Conservation (phyloP, 2,888 invertebrate species). For the Digitonthophagus gazella region DNA sequence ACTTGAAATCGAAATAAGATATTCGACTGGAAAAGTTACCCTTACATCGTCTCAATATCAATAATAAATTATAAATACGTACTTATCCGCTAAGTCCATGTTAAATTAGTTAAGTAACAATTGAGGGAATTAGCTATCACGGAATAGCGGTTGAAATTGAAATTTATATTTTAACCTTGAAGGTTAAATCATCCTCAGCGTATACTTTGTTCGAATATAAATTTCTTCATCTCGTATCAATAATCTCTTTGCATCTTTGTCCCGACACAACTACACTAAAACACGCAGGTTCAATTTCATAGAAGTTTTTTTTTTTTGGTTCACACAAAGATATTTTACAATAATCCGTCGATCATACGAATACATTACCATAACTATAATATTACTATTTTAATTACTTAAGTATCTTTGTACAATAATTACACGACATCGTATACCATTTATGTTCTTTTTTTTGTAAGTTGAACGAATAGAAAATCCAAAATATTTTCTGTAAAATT, state of each 20-base stretch:
- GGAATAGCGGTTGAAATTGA: constrained; percentile 1
- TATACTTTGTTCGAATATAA: constrained; percentile 26
- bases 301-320: background rate
- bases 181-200: too few relatives aligned
- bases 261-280: constrained; percentile 16
- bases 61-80: constrained; percentile 27
- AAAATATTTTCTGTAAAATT: too few relatives aligned
- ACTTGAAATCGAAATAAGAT: constrained; percentile 24
- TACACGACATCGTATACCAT: constrained; percentile 42
- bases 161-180: constrained; percentile 20
- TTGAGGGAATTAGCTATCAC: constrained; percentile 10
- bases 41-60: constrained; percentile 11
- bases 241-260: constrained; percentile 10
- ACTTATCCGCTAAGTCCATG: constrained; percentile 29
- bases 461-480: too few relatives aligned
- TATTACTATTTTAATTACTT: constrained; percentile 6
- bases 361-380: background rate
- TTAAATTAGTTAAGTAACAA: constrained; percentile 22
- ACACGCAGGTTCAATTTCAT: constrained; percentile 1
- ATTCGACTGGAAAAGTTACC: constrained; percentile 29
- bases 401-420: constrained; percentile 46
- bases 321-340: constrained; percentile 36
- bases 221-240: constrained; percentile 19
- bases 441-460: constrained; percentile 12
- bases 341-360: background rate